Evolutionary conservation across 2,888 invertebrate species (phyloP).

Genomic region (Cantharis lateralis): DNA sequence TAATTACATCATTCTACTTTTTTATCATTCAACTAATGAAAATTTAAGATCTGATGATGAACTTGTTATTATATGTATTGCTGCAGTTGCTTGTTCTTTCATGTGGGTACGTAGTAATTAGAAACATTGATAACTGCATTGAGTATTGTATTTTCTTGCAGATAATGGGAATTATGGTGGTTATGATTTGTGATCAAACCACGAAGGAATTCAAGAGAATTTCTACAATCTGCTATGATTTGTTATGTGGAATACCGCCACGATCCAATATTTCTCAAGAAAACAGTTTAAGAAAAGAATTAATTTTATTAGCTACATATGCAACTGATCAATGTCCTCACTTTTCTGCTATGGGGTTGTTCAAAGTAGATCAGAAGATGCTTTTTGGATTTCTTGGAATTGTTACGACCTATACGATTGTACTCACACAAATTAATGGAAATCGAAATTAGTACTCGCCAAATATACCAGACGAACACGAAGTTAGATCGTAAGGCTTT

Average conservation of each 20-base stretch:
- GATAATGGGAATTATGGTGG: neutral
- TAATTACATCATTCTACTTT: too few species aligned
- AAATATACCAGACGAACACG: too few species aligned
- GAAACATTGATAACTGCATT: too few species aligned
- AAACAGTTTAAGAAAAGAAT: neutral
- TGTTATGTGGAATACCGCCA: neutral
- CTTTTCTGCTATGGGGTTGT: conserved; percentile 23
- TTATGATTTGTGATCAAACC: neutral
- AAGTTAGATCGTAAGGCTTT: too few species aligned
- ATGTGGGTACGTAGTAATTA: too few species aligned
- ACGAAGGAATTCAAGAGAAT: neutral
- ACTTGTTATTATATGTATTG: too few species aligned
- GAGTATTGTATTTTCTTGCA: too few species aligned
- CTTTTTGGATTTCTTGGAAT: neutral
- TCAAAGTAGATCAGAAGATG: neutral
- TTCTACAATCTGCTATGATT: neutral
- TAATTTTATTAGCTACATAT: neutral
- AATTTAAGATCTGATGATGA: too few species aligned
- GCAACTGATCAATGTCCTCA: neutral
- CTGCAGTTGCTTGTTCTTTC: too few species aligned
- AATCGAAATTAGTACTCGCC: neutral
- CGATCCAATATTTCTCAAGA: neutral
- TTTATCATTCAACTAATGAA: too few species aligned
- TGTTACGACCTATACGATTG: neutral
- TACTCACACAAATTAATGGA: conserved; percentile 33